These are phyloP conservation scores for Dicyrtoma fusca DNA, from an alignment of 2,888 invertebrate genomes.

Conservation along the genomic window DNA sequence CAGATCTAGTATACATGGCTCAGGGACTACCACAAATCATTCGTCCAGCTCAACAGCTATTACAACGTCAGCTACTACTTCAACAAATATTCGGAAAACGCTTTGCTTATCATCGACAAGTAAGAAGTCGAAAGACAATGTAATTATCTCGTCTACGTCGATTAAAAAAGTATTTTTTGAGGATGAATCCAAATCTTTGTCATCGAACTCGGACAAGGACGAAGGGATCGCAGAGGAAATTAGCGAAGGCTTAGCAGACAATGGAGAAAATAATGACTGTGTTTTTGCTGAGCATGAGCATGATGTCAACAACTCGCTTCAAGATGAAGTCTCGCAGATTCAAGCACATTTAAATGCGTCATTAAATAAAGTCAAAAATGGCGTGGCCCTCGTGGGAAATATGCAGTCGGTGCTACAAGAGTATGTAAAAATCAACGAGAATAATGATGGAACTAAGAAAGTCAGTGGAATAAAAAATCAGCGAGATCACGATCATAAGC, in stretches of 20 bases:
- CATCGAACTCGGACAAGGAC: slow-evolving; percentile 56
- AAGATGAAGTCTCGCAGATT: slow-evolving; percentile 30
- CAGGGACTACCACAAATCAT: slow-evolving; percentile 3
- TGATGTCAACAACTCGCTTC: slow-evolving; percentile 1
- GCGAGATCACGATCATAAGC: no score
- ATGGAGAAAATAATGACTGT: slow-evolving; percentile 35
- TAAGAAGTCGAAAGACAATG: slow-evolving; percentile 1
- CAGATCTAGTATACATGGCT: slow-evolving; percentile 25
- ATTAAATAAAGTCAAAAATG: slow-evolving; percentile 19
- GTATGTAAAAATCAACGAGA: slow-evolving; percentile 14
- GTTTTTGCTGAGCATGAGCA: slow-evolving; percentile 18
- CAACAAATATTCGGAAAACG: slow-evolving; percentile 27
- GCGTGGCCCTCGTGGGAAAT: slow-evolving; percentile 22
- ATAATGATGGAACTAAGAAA: neutral
- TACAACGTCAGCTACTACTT: neutral
- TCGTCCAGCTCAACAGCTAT: neutral
- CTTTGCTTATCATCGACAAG: slow-evolving; percentile 16
- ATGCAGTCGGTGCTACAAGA: slow-evolving; percentile 12
- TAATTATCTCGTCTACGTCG: slow-evolving; percentile 30
- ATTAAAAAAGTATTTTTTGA: slow-evolving; percentile 55
- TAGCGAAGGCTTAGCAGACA: slow-evolving; percentile 31
- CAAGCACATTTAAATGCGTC: slow-evolving; percentile 25
- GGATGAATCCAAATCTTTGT: slow-evolving; percentile 56
- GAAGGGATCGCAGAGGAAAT: slow-evolving; percentile 56
- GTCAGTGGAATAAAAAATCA: neutral